phyloP scores from a whole-genome alignment of 1,140 invertebrate genomes.

The Drosophila punjabiensis region DNA sequence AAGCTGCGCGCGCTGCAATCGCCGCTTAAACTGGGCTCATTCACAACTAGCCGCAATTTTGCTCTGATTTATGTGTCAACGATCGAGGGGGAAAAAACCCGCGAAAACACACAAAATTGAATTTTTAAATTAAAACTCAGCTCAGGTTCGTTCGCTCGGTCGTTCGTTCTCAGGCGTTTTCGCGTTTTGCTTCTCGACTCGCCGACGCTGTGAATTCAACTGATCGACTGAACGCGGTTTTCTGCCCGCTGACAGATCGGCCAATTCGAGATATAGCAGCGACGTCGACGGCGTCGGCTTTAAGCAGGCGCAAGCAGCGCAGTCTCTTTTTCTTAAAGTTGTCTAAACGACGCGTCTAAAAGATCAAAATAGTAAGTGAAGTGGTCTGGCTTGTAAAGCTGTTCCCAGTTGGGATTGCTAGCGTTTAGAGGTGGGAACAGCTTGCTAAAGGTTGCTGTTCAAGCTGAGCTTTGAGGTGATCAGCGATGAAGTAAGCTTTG shows the following conservation, averaged over 20 bases:
- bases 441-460: slow-evolving; percentile 19
- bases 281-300: slow-evolving; percentile 15
- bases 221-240: slow-evolving; percentile 53
- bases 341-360: slow-evolving; percentile 64
- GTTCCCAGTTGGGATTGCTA: neutral
- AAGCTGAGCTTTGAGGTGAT: slow-evolving; percentile 20
- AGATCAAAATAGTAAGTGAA: slow-evolving; percentile 63
- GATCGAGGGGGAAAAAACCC: slow-evolving; percentile 6
- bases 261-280: slow-evolving; percentile 46
- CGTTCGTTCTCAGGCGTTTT: slow-evolving; percentile 37
- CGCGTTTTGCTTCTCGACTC: slow-evolving; percentile 67
- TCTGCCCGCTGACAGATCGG: slow-evolving; percentile 66
- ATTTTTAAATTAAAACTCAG: slow-evolving; percentile 36
- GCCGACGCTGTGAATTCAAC: slow-evolving; percentile 64
- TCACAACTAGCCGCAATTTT: slow-evolving; percentile 43
- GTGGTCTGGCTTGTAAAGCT: slow-evolving; percentile 43
- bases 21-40: slow-evolving; percentile 33
- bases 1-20: slow-evolving; percentile 45
- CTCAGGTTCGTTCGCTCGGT: slow-evolving; percentile 20
- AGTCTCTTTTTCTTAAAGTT: slow-evolving; percentile 57
- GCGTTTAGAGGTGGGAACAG: slow-evolving; percentile 7
- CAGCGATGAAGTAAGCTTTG: slow-evolving; percentile 3
- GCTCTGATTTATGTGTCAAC: slow-evolving; percentile 42
- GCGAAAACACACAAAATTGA: slow-evolving; percentile 8
- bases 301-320: slow-evolving; percentile 4